Percentiles rank a stretch among this genome's conserved stretches.
These are phyloP conservation scores for Notechis scutatus DNA, from an alignment of 2,113 vertebrate genomes.

Conservation along the genomic window DNA sequence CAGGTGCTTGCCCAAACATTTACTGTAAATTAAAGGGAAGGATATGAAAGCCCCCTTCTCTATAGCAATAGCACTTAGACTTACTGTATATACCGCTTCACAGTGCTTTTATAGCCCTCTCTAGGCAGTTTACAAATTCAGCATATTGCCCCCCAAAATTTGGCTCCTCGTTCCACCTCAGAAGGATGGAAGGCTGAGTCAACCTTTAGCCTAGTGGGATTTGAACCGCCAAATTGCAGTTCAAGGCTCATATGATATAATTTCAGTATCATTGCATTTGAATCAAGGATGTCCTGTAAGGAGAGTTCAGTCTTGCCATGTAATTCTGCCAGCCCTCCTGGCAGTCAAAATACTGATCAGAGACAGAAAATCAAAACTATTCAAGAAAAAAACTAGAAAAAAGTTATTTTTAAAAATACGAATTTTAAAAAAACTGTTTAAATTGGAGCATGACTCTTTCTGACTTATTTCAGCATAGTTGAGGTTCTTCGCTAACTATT, in stretches of 20 bases:
- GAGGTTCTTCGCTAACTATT: neutral
- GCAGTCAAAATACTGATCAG: neutral
- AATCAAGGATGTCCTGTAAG: neutral
- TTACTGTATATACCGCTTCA: no score
- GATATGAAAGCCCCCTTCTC: neutral
- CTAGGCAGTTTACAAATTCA: no score
- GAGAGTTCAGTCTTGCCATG: neutral
- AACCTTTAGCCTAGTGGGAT: no score
- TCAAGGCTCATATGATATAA: neutral
- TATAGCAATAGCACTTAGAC: no score
- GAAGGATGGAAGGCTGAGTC: no score
- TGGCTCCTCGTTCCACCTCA: no score
- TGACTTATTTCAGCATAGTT: neutral
- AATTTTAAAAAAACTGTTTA: neutral
- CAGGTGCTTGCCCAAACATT: neutral
- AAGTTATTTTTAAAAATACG: neutral
- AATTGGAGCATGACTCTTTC: neutral
- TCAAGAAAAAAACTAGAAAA: neutral
- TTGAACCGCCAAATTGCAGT: no score
- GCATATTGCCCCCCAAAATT: no score
- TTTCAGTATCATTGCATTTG: neutral
- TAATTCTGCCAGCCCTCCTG: neutral
- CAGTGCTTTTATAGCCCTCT: no score
- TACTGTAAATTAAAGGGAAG: neutral
- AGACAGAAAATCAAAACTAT: neutral